Evolutionary conservation across 2,113 vertebrate species (phyloP).

Genomic region (Sus scrofa): T2T-Sscrofa CM000812.6:122395501-122396000

Average conservation of each 20-base stretch:
- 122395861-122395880: not conserved
- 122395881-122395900: not conserved
- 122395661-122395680: not conserved
- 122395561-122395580: not conserved
- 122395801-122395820: not conserved
- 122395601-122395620: not conserved
- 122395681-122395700: not conserved
- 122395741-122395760: not conserved
- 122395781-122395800: not conserved
- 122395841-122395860: not conserved
- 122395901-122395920: not conserved
- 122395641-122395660: not conserved
- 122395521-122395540: not conserved
- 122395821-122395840: not conserved
- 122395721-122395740: not conserved
- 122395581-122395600: not conserved
- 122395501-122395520: not conserved
- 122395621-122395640: not conserved
- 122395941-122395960: not conserved
- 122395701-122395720: not conserved
- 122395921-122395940: too few species aligned
- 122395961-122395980: too few species aligned
- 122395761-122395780: not conserved
- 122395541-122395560: not conserved
- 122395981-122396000: too few species aligned